Conservation (phyloP, 2,888 invertebrate genomes). For the Pemphredon lugubris region DNA sequence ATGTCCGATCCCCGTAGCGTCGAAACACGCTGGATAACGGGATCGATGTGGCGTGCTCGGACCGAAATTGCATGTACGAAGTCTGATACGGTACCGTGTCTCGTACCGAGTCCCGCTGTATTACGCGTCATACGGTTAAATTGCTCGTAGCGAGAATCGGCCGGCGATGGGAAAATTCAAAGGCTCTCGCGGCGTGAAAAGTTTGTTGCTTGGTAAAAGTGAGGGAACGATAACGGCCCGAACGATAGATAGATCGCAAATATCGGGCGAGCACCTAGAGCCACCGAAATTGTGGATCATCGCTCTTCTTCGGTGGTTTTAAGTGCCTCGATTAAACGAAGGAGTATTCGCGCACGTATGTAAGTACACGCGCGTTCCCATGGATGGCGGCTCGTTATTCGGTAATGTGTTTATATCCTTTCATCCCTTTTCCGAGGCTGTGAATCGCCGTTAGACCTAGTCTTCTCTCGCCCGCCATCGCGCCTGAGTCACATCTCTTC, state of each 20-base stretch:
- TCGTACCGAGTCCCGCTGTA: background rate
- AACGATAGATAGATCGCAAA: too few species aligned
- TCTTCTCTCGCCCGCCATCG: constrained; percentile 10
- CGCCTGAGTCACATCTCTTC: too few species aligned
- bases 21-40: constrained; percentile 40
- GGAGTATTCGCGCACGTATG: background rate
- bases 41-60: constrained; percentile 29
- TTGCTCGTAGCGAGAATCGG: background rate
- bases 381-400: constrained; percentile 50
- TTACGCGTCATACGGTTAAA: background rate
- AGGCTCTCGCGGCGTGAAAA: too few species aligned
- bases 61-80: constrained; percentile 9
- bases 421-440: constrained; percentile 38
- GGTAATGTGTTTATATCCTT: constrained; percentile 63
- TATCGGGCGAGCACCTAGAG: too few species aligned
- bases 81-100: background rate
- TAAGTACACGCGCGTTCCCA: constrained; percentile 12
- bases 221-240: too few species aligned
- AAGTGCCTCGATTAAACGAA: constrained; percentile 32
- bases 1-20: constrained; percentile 38
- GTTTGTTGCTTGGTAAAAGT: too few species aligned
- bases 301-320: too few species aligned
- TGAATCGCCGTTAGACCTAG: constrained; percentile 31
- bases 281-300: too few species aligned
- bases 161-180: too few species aligned